Evolutionary conservation across 2,113 vertebrate genomes (phyloP).

Genomic region (Lagopus muta): DNA sequence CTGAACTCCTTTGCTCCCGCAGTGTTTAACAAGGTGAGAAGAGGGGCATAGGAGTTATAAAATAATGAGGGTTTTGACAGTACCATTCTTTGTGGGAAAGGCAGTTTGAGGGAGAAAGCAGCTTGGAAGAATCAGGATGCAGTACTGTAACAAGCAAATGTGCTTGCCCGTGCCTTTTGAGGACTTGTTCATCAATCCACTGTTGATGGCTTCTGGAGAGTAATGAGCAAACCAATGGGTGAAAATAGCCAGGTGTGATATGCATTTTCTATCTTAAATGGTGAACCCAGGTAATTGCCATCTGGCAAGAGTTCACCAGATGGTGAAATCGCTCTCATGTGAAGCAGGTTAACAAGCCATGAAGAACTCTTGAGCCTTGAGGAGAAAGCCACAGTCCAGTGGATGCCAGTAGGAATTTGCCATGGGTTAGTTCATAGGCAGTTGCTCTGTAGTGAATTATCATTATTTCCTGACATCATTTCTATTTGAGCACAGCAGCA

Average conservation of each 20-base stretch:
- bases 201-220: neutral
- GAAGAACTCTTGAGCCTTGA: neutral
- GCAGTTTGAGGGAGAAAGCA: neutral
- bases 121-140: neutral
- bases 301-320: neutral
- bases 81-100: constrained; percentile 58
- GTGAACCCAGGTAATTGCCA: neutral
- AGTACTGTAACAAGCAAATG: neutral
- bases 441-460: neutral
- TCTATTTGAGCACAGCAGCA: neutral
- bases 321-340: neutral
- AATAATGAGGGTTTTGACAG: constrained; percentile 72
- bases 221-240: neutral
- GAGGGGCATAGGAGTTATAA: constrained; percentile 68
- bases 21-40: constrained; percentile 72
- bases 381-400: neutral
- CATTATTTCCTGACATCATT: neutral
- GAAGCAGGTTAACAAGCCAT: neutral
- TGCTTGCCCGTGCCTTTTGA: neutral
- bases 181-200: fast-evolving
- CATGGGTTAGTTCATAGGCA: fast-evolving
- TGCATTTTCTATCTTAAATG: neutral
- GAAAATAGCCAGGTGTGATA: neutral
- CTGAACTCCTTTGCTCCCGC: constrained; percentile 70
- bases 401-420: neutral